Base-by-base conservation (phyloP, 2,888 invertebrate genomes). In the Cataglyphis albicans region DNA sequence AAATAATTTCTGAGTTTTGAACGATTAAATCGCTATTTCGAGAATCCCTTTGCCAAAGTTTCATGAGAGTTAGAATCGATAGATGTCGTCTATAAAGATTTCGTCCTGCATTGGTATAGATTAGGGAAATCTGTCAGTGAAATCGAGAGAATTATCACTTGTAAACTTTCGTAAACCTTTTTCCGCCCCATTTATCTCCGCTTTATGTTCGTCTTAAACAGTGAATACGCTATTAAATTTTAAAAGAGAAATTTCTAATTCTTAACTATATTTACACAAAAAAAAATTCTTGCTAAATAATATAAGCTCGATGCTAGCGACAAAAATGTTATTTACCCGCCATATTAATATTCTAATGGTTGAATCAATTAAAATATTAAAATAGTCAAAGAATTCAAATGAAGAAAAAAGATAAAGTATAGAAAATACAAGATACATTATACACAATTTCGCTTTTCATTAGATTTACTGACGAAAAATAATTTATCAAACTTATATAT, bases 21-120 rank as follows among this genome's bases (percentile, higher is more conserved):
- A 52, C 9, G 65, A 67, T 76, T 41, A 76, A 76, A 76, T 76
- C 44, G 32, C 44, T 25, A 76, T 76, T 76, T 76, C n/a, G 55
- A 65, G 38, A 76, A 76, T 63, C 35, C 48, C 44, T 44, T 74
- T 18, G 35, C 4, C 52, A 0, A 76, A 76, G 65, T 67, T 76
- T 76, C 25, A 18, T 7, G 75, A 55, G 25, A 61, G 21, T 67
- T 65, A 21, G 21, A 76, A 76, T 57, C 55, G 38, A 0, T 38
- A 48, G 15, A n/a, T 29, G 29, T 52, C 63, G 21, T 38, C 25
- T 29, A 41, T 76, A 41, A 48, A 35, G 9, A 29, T 15, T 55
- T 52, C n/a, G 29, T 65, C 25, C 52, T 75, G 65, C 65, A 55
- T 7, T 9, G 38, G 4, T n/a, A 38, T 38, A 76, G 76, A 76